Evolutionary conservation across 2,797 vertebrate species (phyloP), one percentile per base, ranked within the genome.

Genomic region (Acanthopagrus latus): DNA sequence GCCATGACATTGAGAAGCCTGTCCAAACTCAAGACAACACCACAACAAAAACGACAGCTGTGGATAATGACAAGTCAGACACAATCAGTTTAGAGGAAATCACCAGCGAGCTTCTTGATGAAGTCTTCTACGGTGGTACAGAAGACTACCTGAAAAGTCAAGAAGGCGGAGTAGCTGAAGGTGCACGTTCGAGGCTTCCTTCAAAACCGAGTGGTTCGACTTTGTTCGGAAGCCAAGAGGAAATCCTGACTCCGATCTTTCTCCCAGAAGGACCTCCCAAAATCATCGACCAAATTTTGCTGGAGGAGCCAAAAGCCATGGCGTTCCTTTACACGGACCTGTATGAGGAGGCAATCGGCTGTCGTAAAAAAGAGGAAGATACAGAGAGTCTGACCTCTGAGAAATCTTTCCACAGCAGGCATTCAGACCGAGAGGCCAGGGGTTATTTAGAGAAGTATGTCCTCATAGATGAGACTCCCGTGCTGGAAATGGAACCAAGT

Each of bases 381-480:
- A 86, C 93, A 7, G 96, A 96, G 82, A 97, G 96, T 48, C 55
- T 94, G 76, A 92, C 91, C 59, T 97, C 97, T 7, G 96, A 96
- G 82, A 94, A 93, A 13, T 96, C 97, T 33, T 97, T 97, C 86
- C 96, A 96, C 80, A 96, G 95, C 10, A 94, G 96, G 84, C 90
- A 95, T 81, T 98, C 97, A 72, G 97, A 98, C 81, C 88, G 93
- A 3, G 96, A 97, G 77, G 97, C 97, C 82, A 95, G 96, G 80
- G 95, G 97, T 1, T 97, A 98, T 93, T 94, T 98, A 80, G 97
- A 99, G 94, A 99, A 98, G 88, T 98, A 97, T 17, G 95, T 92
- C 79, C 96, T 98, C 23, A 97, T 95, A 87, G 97, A 97, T 89
- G 97, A 98, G 87, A 96, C 96, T 82, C 96, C 94, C 44, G 87